phyloP scores from a whole-genome alignment of 2,888 invertebrate genomes.

The Calliopum simillimum region DNA sequence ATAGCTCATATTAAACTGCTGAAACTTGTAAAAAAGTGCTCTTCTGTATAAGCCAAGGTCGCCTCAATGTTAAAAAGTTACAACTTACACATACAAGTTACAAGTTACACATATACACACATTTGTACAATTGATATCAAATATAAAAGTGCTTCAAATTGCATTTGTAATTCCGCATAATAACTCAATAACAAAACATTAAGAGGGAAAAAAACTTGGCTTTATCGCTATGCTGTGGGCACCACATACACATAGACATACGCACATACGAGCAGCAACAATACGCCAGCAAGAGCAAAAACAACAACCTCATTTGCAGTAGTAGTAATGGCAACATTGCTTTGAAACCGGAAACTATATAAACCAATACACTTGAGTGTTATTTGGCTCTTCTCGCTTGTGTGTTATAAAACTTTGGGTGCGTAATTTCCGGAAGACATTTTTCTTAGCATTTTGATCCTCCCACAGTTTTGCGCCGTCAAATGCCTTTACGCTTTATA shows the following conservation, averaged over 20 bases:
- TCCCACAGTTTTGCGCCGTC: background rate
- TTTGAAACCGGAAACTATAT: slow-evolving; percentile 32
- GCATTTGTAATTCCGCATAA: slow-evolving; percentile 15
- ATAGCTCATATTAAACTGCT: background rate
- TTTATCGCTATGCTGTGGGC: background rate
- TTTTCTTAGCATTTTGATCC: slow-evolving; percentile 5
- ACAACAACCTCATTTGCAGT: slow-evolving; percentile 4
- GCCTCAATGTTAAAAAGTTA: background rate
- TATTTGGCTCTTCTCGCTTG: slow-evolving; percentile 12
- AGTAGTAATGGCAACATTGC: background rate
- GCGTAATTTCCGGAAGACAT: slow-evolving; percentile 26
- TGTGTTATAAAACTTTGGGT: background rate
- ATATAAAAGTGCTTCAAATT: slow-evolving; percentile 8
- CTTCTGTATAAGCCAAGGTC: background rate
- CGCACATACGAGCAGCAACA: background rate
- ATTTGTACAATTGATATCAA: background rate
- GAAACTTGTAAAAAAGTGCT: background rate
- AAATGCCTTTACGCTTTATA: background rate
- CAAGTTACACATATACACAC: background rate
- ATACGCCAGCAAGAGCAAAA: background rate
- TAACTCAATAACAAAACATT: slow-evolving; percentile 24
- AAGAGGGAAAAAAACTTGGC: slow-evolving; percentile 5
- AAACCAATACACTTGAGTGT: slow-evolving; percentile 24
- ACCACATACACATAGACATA: too few relatives aligned
- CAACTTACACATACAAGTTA: slow-evolving; percentile 1